Evolutionary conservation across 2,797 vertebrate species (phyloP).

Genomic region (Acrossocheilus fasciatus): DNA sequence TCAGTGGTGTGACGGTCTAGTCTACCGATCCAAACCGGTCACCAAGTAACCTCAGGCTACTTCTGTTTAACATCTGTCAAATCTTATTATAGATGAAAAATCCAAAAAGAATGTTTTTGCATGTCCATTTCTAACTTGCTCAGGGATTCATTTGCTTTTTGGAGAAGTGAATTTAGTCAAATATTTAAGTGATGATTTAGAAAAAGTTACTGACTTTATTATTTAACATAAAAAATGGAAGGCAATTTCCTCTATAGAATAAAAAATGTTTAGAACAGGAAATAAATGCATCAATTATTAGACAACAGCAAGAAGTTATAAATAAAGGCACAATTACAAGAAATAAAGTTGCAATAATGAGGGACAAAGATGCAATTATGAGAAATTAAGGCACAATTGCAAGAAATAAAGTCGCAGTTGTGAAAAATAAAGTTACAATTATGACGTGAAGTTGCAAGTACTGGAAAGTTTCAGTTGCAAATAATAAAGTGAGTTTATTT

Average conservation of each 20-base stretch:
- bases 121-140: neutral
- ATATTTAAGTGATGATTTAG: slow-evolving; percentile 1
- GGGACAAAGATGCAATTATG: neutral
- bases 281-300: neutral
- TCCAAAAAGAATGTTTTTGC: neutral
- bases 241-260: neutral
- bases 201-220: neutral
- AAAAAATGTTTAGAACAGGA: neutral
- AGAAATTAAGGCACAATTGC: neutral
- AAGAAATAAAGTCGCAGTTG: too few species aligned
- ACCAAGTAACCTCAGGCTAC: slow-evolving; percentile 20
- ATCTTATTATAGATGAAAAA: neutral
- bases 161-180: neutral
- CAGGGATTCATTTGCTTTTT: slow-evolving; percentile 1
- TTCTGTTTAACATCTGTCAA: neutral
- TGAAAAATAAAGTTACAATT: neutral
- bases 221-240: neutral
- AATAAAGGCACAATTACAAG: neutral
- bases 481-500: neutral
- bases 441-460: neutral
- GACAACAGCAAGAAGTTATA: neutral
- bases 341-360: neutral
- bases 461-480: neutral
- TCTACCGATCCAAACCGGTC: slow-evolving; percentile 28
- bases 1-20: slow-evolving; percentile 35